Evolutionary conservation across 2,888 invertebrate genomes (phyloP).

Genomic region (Baronia brevicornis): DNA sequence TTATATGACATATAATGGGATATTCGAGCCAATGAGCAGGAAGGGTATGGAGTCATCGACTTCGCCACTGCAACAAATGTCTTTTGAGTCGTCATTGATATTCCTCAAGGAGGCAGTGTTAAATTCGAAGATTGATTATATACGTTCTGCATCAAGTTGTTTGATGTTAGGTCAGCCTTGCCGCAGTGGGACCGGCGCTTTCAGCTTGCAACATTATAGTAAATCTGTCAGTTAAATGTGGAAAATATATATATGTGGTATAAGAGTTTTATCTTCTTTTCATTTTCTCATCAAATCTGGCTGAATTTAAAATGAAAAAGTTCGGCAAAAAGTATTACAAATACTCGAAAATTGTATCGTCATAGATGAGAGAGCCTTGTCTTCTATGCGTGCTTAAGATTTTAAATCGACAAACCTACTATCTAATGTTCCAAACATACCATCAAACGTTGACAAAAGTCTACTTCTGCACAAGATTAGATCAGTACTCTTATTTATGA

Average conservation of each 20-base stretch:
- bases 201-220: slow-evolving; percentile 59
- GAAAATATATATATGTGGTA: not conserved
- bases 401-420: too few relatives aligned
- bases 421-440: too few relatives aligned
- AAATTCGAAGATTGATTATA: slow-evolving; percentile 81
- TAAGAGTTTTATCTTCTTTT: not conserved
- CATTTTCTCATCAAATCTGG: too few relatives aligned
- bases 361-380: too few relatives aligned
- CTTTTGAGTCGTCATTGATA: slow-evolving; percentile 93
- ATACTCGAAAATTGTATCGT: too few relatives aligned
- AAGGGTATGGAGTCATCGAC: slow-evolving; percentile 92
- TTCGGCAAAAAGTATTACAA: too few relatives aligned
- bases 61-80: slow-evolving; percentile 98
- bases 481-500: too few relatives aligned
- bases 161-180: slow-evolving; percentile 91
- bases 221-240: slow-evolving; percentile 27
- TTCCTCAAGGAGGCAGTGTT: slow-evolving; percentile 88
- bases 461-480: too few relatives aligned
- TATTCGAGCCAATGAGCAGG: slow-evolving; percentile 91
- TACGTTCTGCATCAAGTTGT: slow-evolving; percentile 90
- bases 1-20: slow-evolving; percentile 97
- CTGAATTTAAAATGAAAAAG: too few relatives aligned
- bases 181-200: slow-evolving; percentile 88
- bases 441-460: too few relatives aligned
- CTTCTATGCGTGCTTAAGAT: too few relatives aligned